Percentiles rank a stretch among this genome's conserved stretches.
Conservation (phyloP, 2,797 vertebrate genomes). For the Mastacembelus armatus region DNA sequence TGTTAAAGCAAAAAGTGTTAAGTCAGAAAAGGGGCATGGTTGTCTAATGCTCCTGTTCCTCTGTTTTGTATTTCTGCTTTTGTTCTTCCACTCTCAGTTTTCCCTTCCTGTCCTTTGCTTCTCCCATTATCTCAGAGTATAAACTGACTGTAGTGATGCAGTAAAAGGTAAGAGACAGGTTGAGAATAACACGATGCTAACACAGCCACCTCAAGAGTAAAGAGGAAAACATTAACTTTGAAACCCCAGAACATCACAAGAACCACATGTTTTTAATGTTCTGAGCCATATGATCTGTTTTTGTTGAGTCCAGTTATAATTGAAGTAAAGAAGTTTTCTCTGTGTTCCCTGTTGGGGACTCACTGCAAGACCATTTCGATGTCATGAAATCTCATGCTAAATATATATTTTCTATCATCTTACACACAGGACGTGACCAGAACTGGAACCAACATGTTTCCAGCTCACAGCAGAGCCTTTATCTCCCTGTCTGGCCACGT, state of each 20-base stretch:
- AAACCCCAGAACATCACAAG: too few relatives aligned
- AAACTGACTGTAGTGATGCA: too few relatives aligned
- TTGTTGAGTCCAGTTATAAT: neutral
- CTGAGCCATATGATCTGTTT: neutral
- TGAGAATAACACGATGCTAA: neutral
- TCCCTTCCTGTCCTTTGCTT: too few relatives aligned
- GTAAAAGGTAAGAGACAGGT: too few relatives aligned
- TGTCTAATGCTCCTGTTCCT: too few relatives aligned
- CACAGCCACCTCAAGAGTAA: neutral
- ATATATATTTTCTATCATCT: neutral
- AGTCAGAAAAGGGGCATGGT: too few relatives aligned
- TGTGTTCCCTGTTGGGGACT: too few relatives aligned
- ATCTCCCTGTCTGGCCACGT: conserved; percentile 16
- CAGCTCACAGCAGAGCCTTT: neutral
- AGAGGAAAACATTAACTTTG: rapidly evolving
- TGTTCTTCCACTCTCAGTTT: too few relatives aligned
- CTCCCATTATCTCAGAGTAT: too few relatives aligned
- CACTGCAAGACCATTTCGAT: neutral
- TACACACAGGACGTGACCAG: neutral
- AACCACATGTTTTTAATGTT: neutral
- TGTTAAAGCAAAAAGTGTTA: too few relatives aligned
- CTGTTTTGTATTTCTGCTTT: too few relatives aligned
- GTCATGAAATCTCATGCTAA: neutral
- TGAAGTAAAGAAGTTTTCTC: too few relatives aligned
- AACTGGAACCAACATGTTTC: conserved; percentile 1